Conservation (phyloP, 1,140 invertebrate genomes). For the Dysdera silvatica region DNA sequence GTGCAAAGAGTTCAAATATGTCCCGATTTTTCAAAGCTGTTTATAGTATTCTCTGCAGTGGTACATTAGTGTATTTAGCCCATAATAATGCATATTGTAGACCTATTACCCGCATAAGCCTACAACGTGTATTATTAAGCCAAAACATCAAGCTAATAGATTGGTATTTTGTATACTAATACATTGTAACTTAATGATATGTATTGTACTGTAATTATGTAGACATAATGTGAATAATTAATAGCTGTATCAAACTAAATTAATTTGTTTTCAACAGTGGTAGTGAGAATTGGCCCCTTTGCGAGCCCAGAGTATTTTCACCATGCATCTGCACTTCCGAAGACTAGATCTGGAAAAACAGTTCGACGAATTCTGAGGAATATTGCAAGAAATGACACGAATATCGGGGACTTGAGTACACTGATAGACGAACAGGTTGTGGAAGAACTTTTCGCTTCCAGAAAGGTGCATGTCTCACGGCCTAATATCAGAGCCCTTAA, state of each 20-base stretch:
- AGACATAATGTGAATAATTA: neutral
- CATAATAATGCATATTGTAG: too few species aligned
- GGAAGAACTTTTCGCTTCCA: constrained; percentile 56
- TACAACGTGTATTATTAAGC: too few species aligned
- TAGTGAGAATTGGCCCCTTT: constrained; percentile 89
- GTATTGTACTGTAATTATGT: neutral
- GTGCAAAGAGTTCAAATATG: too few species aligned
- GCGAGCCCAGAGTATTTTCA: constrained; percentile 92
- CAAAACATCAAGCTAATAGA: too few species aligned
- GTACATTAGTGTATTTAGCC: too few species aligned
- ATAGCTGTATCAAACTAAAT: constrained; percentile 5
- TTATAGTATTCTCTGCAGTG: too few species aligned
- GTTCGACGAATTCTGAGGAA: constrained; percentile 91
- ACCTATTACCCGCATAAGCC: too few species aligned
- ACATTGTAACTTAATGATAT: neutral
- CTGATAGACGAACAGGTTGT: constrained; percentile 80
- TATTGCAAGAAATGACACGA: constrained; percentile 74
- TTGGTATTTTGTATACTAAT: too few species aligned
- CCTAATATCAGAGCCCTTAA: too few species aligned
- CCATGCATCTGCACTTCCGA: constrained; percentile 81
- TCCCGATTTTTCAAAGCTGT: too few species aligned
- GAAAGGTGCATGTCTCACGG: too few species aligned
- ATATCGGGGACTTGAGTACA: constrained; percentile 88
- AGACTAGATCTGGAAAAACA: constrained; percentile 96
- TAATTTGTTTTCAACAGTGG: constrained; percentile 51